Evolutionary conservation across 2,888 invertebrate species (phyloP).

Genomic region (Eurois occulta): DNA sequence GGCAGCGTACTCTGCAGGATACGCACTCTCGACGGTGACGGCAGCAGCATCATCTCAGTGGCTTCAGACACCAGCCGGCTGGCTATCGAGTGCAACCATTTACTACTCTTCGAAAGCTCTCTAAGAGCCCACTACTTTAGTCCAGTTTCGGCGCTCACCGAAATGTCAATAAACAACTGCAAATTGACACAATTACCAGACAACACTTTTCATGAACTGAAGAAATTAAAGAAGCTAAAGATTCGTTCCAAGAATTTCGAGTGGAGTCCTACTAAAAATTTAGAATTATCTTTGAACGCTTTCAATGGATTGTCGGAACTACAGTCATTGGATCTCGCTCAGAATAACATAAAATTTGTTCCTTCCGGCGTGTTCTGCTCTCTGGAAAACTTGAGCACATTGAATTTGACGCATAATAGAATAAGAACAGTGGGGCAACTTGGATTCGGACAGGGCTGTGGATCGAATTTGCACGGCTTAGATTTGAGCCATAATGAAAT

Average conservation of each 20-base stretch:
- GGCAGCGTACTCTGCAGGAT: conserved; percentile 92
- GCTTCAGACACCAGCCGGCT: conserved; percentile 93
- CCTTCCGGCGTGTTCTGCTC: conserved; percentile 95
- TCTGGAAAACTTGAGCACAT: conserved; percentile 94
- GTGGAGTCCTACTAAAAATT: conserved; percentile 94
- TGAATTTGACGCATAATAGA: conserved; percentile 96
- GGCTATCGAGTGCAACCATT: conserved; percentile 94
- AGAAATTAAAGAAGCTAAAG: conserved; percentile 94
- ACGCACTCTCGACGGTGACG: conserved; percentile 93
- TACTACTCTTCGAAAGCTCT: conserved; percentile 94
- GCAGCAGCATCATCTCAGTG: conserved; percentile 91
- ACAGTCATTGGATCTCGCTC: conserved; percentile 94
- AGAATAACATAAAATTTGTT: conserved; percentile 95
- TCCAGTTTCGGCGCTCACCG: conserved; percentile 93
- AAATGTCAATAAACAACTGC: conserved; percentile 94
- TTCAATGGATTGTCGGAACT: conserved; percentile 95
- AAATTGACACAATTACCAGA: conserved; percentile 94
- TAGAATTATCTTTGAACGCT: conserved; percentile 93
- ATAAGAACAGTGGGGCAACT: conserved; percentile 94
- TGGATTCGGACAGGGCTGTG: conserved; percentile 92
- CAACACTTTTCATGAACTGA: conserved; percentile 95
- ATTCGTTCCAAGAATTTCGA: conserved; percentile 95
- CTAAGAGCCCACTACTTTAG: conserved; percentile 93
- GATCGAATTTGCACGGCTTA: conserved; percentile 93
- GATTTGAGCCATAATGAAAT: conserved; percentile 96